Evolutionary conservation across 1,140 invertebrate genomes (phyloP).

Genomic region (Acyrthosiphon pisum): DNA sequence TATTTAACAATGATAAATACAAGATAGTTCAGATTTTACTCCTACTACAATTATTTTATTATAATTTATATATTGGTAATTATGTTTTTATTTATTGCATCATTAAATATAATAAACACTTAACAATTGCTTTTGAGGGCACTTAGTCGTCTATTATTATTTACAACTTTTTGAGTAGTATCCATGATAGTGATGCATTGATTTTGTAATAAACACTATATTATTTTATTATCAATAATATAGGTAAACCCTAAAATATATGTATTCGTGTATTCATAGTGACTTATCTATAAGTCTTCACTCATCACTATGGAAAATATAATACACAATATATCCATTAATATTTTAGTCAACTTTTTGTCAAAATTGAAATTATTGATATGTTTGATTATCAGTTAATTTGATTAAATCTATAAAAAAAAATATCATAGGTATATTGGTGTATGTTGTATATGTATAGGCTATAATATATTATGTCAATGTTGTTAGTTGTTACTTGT

Average conservation of each 20-base stretch:
- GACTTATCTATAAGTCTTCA: neutral
- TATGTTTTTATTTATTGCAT: neutral
- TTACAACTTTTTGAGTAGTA: neutral
- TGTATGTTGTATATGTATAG: too few relatives aligned
- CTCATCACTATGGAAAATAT: neutral
- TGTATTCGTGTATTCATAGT: too few relatives aligned
- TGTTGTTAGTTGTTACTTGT: too few relatives aligned
- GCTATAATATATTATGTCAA: too few relatives aligned
- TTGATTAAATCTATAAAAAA: too few relatives aligned
- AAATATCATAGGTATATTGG: too few relatives aligned
- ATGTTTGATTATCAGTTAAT: too few relatives aligned
- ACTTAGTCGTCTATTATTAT: too few relatives aligned
- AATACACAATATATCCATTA: neutral
- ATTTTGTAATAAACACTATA: neutral
- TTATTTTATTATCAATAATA: too few relatives aligned
- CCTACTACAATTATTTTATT: neutral
- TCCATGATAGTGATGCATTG: neutral
- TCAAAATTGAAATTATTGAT: neutral
- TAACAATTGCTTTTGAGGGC: neutral
- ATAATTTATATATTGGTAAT: neutral
- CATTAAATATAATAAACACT: neutral
- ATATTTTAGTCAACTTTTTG: neutral
- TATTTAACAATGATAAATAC: neutral
- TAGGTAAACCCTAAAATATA: too few relatives aligned
- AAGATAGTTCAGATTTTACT: neutral